These are phyloP conservation scores for Micromussa lordhowensis DNA, from an alignment of 92 coral and sea anemone genomes.

Conservation along the genomic window DNA sequence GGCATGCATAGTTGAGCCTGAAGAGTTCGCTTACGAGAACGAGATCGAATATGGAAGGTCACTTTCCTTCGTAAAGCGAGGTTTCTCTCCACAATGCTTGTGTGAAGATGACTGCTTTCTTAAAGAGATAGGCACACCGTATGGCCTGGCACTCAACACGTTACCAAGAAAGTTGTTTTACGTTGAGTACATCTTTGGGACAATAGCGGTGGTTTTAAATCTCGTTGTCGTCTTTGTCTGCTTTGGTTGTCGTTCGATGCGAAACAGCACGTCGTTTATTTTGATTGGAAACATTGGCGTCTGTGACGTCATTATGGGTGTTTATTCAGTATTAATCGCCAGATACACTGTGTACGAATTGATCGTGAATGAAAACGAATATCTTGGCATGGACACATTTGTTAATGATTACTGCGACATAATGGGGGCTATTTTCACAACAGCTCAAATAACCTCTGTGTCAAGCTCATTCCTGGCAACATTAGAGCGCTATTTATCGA, in stretches of 20 bases:
- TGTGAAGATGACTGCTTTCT: slow-evolving; percentile 30
- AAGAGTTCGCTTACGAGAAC: slow-evolving; percentile 19
- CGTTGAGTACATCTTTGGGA: slow-evolving; percentile 64
- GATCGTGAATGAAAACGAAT: slow-evolving; percentile 40
- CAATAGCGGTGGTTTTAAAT: slow-evolving; percentile 42
- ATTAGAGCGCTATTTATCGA: slow-evolving; percentile 62
- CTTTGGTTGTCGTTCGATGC: slow-evolving; percentile 34
- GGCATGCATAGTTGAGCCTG: slow-evolving; percentile 12
- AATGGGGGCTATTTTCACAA: slow-evolving; percentile 70
- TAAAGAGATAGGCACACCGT: slow-evolving; percentile 36
- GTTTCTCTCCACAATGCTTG: slow-evolving; percentile 69
- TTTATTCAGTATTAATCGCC: slow-evolving; percentile 67
- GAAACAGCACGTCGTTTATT: slow-evolving; percentile 64
- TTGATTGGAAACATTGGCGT: slow-evolving; percentile 63
- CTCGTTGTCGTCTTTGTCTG: slow-evolving; percentile 40
- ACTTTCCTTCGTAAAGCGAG: slow-evolving; percentile 26
- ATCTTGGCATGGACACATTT: slow-evolving; percentile 52
- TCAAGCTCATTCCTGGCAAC: slow-evolving; percentile 64
- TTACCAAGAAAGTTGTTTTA: slow-evolving; percentile 63
- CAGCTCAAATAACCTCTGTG: slow-evolving; percentile 64
- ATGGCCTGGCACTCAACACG: slow-evolving; percentile 35
- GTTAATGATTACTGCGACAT: slow-evolving; percentile 62
- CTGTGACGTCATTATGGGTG: slow-evolving; percentile 69
- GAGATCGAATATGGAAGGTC: slow-evolving; percentile 70
- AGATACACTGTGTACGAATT: slow-evolving; percentile 71